Conservation (phyloP, 2,888 invertebrate genomes). For the Pegoplata infirma region DNA sequence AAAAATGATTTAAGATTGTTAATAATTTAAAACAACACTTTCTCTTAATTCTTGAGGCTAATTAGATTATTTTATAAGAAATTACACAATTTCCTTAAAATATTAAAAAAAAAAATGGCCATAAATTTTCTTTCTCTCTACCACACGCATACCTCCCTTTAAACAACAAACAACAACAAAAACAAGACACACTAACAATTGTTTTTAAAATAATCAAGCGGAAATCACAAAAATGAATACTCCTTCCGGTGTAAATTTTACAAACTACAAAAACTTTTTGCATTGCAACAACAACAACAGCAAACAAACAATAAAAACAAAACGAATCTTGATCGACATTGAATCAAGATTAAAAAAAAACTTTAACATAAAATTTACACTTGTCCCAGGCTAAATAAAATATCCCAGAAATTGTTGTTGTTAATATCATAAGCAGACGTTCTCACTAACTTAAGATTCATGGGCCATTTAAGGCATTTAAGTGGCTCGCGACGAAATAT, state of each 20-base stretch:
- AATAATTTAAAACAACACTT: conserved; percentile 59
- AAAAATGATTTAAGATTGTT: neutral
- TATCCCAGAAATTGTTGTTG: conserved; percentile 21
- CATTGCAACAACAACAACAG: conserved; percentile 33
- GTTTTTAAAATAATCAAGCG: conserved; percentile 57
- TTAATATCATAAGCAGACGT: too few species aligned
- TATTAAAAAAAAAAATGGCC: conserved; percentile 22
- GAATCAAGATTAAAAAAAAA: conserved; percentile 68
- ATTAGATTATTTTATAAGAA: conserved; percentile 41
- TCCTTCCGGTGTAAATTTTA: conserved; percentile 65
- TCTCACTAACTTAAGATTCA: too few species aligned
- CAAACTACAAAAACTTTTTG: conserved; percentile 38
- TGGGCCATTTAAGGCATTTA: too few species aligned
- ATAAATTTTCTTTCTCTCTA: conserved; percentile 44
- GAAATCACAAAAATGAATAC: conserved; percentile 67
- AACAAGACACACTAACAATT: conserved; percentile 21
- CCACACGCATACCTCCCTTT: conserved; percentile 32
- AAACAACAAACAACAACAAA: neutral
- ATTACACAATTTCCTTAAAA: conserved; percentile 60
- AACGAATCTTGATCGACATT: conserved; percentile 66
- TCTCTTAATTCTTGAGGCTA: conserved; percentile 56
- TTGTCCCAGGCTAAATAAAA: conserved; percentile 60
- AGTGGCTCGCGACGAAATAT: too few species aligned
- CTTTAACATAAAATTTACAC: conserved; percentile 74
- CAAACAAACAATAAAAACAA: conserved; percentile 1